phyloP scores from a whole-genome alignment of 2,888 invertebrate genomes.

The Apantesis nais region DNA sequence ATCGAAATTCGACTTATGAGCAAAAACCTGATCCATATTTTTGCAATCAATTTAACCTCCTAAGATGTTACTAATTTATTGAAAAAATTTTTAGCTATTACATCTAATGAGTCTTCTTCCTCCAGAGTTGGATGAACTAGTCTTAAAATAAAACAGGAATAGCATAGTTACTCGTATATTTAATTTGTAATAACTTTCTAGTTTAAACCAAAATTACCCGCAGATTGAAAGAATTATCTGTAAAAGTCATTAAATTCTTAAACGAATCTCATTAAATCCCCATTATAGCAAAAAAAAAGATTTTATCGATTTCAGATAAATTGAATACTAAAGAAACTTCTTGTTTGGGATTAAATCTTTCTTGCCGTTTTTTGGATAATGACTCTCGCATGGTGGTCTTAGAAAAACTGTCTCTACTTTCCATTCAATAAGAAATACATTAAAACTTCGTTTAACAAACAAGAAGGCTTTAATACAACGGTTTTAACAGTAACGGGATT shows the following conservation, averaged over 20 bases:
- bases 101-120: too few relatives aligned
- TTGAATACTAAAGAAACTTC: conserved; percentile 10
- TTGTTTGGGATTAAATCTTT: background rate
- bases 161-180: too few relatives aligned
- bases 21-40: too few relatives aligned
- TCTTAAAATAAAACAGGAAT: too few relatives aligned
- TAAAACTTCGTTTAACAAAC: conserved; percentile 22
- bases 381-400: conserved; percentile 18
- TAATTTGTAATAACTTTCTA: background rate
- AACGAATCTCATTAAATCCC: conserved; percentile 1
- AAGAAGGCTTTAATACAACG: conserved; percentile 27
- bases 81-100: too few relatives aligned
- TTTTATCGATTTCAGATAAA: conserved; percentile 9
- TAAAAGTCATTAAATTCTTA: background rate
- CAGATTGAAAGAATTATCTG: background rate
- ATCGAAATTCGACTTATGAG: too few relatives aligned
- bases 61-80: too few relatives aligned
- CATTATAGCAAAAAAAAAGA: conserved; percentile 6
- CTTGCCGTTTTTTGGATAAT: conserved; percentile 10
- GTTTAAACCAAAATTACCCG: background rate
- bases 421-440: conserved; percentile 16
- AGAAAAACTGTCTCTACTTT: conserved; percentile 19
- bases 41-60: too few relatives aligned
- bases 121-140: too few relatives aligned
- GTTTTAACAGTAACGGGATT: conserved; percentile 32